Evolutionary conservation across 2,113 vertebrate genomes (phyloP), one percentile per base, ranked within the genome.

Genomic region (Pollimyrus isidori): DNA sequence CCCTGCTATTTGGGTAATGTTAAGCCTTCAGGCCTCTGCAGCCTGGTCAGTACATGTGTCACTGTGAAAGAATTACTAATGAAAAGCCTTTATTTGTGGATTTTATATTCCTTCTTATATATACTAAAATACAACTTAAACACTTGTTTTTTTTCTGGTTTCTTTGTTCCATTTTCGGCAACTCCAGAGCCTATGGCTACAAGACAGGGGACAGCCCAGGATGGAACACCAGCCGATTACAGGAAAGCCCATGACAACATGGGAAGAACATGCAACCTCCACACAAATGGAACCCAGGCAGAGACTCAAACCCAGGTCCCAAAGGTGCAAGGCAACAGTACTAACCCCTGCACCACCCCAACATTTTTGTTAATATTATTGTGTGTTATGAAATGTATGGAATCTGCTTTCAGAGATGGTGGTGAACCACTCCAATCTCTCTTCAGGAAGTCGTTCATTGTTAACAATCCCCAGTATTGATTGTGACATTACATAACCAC

Each of bases 371-470:
- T 7, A 23, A n/a, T 87, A 19, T 39, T 87, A 50, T 86, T 50
- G 45, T 73, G 4, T 35, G 19, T 10, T 73, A 15, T 53, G 48
- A 89, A 50, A 83, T 91, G 88, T 91, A 92, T 91, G 89, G 89
- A 91, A n/a, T 88, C 35, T 39, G 58, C 58, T 45, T 83, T 48
- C 65, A 91, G 92, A 93, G 90, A 92, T 92, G 92, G 94, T 93
- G 87, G 87, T 89, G 62, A 93, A 52, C 93, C 91, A 93, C 93
- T 93, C 92, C 90, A 89, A 46, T 92, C 88, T 91, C 85, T 86
- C 87, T 84, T n/a, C 52, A 89, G 93, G 92, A 93, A 93, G 80
- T 91, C 86, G 46, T 83, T 86, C 86, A 88, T 90, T 90, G 89
- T 62, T 65, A 53, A 86, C 7, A 76, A 45, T 76, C 80, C 42